Evolutionary conservation across 1,140 invertebrate species (phyloP), one percentile per base, ranked within the genome.

Genomic region (Ceratitis capitata): DNA sequence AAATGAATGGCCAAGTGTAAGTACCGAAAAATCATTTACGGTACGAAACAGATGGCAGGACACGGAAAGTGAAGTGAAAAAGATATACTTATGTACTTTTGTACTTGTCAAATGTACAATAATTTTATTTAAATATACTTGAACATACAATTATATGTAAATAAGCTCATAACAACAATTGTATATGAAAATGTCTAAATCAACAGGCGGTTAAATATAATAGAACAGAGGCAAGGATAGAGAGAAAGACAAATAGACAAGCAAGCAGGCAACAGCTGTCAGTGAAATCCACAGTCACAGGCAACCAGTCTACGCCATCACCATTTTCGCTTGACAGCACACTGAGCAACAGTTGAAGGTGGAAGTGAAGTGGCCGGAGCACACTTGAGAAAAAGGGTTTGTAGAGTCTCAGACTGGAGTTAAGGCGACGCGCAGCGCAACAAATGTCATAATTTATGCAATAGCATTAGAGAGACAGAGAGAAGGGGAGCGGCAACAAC

Each of bases 391-490:
- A 2, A 6, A 39, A 4, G 5, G 2, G 9, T 45, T 32, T 23
- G 4, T 29, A 12, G 4, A 78, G 19, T 0, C 19, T 32, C n/a
- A 16, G 45, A 32, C 39, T 35, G 39, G 23, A 45, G 39, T n/a
- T 42, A 12, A 45, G 14, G 19, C 10, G 4, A 78, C 42, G 69
- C 69, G 35, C 39, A 47, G 69, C 69, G 39, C 39, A 78, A 78
- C 69, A 78, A 78, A 78, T 78, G 69, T 78, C 69, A 78, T 45
- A 78, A 78, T 78, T 78, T 78, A 78, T 78, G 45, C 69, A 78
- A 78, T 78, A 78, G 16, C 69, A 78, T 78, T 23, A 78, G 4
- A 7, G n/a, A 6, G 23, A 1, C 10, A 19, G 0, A 6, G 5
- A n/a, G 0, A 56, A 9, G 2, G 19, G 69, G 23, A 9, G 19